Conservation (phyloP, 1,140 invertebrate genomes). For the Maniola jurtina region DNA sequence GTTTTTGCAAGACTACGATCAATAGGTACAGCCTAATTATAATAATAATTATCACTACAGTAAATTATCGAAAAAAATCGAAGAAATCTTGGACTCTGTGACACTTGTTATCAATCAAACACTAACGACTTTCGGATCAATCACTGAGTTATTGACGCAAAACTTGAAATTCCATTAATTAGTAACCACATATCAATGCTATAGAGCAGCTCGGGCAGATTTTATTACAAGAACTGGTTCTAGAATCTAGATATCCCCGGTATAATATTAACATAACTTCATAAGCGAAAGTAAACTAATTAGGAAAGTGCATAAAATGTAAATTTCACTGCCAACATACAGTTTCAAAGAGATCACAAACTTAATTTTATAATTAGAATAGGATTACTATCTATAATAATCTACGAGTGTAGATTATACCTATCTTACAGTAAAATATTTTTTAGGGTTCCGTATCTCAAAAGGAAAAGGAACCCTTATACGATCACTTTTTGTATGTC, state of each 20-base stretch:
- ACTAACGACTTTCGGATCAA: neutral
- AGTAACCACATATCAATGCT: neutral
- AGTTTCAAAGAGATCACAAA: neutral
- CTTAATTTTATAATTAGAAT: neutral
- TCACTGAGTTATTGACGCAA: neutral
- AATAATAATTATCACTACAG: too few species aligned
- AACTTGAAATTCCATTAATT: neutral
- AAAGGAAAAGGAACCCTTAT: too few species aligned
- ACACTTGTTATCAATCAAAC: neutral
- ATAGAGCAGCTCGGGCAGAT: neutral
- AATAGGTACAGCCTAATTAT: too few species aligned
- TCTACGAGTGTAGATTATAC: too few species aligned
- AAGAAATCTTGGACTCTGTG: neutral
- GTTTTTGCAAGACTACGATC: too few species aligned
- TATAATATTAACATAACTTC: constrained; percentile 5
- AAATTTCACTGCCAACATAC: constrained; percentile 16
- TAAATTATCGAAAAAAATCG: too few species aligned
- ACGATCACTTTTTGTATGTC: too few species aligned
- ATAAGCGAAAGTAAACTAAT: constrained; percentile 19
- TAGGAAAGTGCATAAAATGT: constrained; percentile 26
- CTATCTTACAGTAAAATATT: too few species aligned
- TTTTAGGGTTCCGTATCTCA: too few species aligned
- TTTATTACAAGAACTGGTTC: constrained; percentile 1
- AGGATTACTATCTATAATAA: neutral
- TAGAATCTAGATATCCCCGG: neutral